Base-by-base conservation (phyloP, 2,113 vertebrate genomes). In the Burhinus bistriatus region DNA sequence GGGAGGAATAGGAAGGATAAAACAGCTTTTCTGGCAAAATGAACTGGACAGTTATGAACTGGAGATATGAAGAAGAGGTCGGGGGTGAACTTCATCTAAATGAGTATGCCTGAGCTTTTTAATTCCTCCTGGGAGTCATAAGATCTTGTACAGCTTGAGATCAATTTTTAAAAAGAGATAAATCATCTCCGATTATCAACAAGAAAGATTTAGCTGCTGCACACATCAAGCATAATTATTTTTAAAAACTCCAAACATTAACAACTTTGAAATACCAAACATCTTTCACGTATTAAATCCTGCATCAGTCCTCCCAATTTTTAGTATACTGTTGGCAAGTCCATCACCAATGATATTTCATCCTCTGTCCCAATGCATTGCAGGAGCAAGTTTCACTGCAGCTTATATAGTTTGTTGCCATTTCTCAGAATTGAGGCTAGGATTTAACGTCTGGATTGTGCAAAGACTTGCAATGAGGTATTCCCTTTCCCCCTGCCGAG, bases 141-240 rank as follows among this genome's bases (percentile, higher is more conserved):
- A 93, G 80, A 73, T 91, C 77, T 90, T 76, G 44, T 75, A 80
- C 69, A 49, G 59, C 71, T 49, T 61, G 55, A 96, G 64, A 95
- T 92, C 80, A 93, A 87, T 92, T 90, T 96, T 96, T 95, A 29
- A 88, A 90, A 86, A 91, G 51, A 87, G 47, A 89, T 89, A 93
- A 94, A 94, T 96, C 77, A 94, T 38, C 58, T 72, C 76, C 86
- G 89, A 88, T 83, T 76, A 95, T 86, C 85, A 93, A 77, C 18
- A 61, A 85, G 59, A 90, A 91, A 87, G 93, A 94, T 91, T 95
- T 83, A 95, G 26, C 55, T 93, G 86, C 59, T 87, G 23, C 62
- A 75, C 44, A 75, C 45, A 94, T 91, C 78, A 92, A 86, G 71
- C 38, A 75, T 30, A 88, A 82, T 70, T 0, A 78, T 87, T 96